phyloP scores from a whole-genome alignment of 2,113 vertebrate species.

The Apteryx mantelli region DNA sequence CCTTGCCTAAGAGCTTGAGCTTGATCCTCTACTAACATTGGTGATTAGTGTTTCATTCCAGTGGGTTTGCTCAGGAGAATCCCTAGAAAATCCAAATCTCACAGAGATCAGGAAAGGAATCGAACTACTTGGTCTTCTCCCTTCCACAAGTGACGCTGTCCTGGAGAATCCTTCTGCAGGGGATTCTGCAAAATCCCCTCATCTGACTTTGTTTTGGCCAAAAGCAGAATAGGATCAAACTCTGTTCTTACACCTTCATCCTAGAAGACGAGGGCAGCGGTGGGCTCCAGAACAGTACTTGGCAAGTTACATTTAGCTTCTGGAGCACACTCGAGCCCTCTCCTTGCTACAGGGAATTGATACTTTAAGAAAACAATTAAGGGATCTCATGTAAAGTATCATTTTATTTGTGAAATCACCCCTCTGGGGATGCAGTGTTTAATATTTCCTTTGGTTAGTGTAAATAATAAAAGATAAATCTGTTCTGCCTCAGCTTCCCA shows the following conservation, averaged over 20 bases:
- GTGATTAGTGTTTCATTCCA: not conserved
- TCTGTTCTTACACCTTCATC: not conserved
- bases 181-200: not conserved
- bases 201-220: not conserved
- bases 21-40: fast-evolving
- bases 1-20: not conserved
- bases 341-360: not conserved
- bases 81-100: not conserved
- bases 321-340: not conserved
- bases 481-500: constrained; percentile 9
- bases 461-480: constrained; percentile 44
- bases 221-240: not conserved
- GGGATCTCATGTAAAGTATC: not conserved
- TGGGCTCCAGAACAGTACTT: not conserved
- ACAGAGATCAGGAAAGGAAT: not conserved
- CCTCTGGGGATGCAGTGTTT: not conserved
- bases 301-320: not conserved
- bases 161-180: not conserved
- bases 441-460: constrained; percentile 56
- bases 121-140: not conserved
- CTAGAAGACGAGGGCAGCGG: not conserved
- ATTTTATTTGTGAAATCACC: constrained; percentile 32
- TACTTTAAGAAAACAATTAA: not conserved
- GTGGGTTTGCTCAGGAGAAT: not conserved
- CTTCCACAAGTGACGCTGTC: fast-evolving